Evolutionary conservation across 1,140 invertebrate species (phyloP).

Genomic region (Drosophila murphyi): DNA sequence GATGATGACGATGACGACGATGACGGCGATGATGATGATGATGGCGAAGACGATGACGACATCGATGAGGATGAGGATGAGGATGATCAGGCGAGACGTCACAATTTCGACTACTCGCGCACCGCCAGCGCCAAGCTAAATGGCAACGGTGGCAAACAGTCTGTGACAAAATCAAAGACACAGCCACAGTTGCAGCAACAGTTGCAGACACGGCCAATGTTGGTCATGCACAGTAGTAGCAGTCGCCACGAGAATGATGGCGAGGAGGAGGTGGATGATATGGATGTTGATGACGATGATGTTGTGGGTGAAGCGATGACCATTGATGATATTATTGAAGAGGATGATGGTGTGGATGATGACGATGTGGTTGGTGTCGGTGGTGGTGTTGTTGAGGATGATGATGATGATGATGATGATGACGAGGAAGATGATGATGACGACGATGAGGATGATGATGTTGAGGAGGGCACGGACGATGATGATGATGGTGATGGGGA

Average conservation of each 20-base stretch:
- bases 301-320: conserved; percentile 7
- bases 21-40: conserved; percentile 21
- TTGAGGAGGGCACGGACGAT: conserved; percentile 35
- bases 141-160: conserved; percentile 18
- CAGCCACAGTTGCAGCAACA: not conserved
- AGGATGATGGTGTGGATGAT: conserved; percentile 35
- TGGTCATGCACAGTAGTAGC: conserved; percentile 32
- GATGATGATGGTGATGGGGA: conserved; percentile 16
- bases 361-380: conserved; percentile 20
- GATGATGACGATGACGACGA: conserved; percentile 37
- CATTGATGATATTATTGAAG: conserved; percentile 15
- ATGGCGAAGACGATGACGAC: conserved; percentile 20
- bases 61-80: conserved; percentile 9
- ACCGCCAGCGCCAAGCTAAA: conserved; percentile 18
- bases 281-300: conserved; percentile 17
- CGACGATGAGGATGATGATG: not conserved
- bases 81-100: conserved; percentile 12
- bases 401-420: conserved; percentile 26
- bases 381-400: conserved; percentile 42
- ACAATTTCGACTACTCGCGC: conserved; percentile 27
- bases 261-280: conserved; percentile 28
- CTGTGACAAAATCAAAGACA: not conserved
- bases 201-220: not conserved
- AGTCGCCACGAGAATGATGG: conserved; percentile 40
- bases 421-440: conserved; percentile 13